Evolutionary conservation across 2,888 invertebrate species (phyloP), one percentile per base, ranked within the genome.

Genomic region (Epirrhoe alternata): DNA sequence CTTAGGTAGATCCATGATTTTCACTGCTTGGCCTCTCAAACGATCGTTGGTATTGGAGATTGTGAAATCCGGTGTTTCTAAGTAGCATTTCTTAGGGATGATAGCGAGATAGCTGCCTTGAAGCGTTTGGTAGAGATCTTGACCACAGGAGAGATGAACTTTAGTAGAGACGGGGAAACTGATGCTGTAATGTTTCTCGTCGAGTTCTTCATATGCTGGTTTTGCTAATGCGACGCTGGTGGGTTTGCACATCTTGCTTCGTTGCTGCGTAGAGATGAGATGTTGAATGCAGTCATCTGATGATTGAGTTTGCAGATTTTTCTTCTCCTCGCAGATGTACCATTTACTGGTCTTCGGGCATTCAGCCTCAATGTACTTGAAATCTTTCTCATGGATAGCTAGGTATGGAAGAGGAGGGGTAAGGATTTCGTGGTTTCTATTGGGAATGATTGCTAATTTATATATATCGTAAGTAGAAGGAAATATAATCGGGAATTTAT

Each of bases 141-240:
- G 51, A 24, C 12, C 33, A 24, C 56, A 62, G 6, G 7, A 1
- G 12, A 62, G 38, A 7, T 42, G 17, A 10, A 50, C 38, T 35
- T 62, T 55, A 10, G 55, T 62, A n/a, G 10, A 47, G 35, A 10
- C 10, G 42, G 3, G 62, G 55, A 14, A 55, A 47, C 38, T 10
- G 55, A 10, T 1, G 55, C n/a, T 35, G 42, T 62, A 62, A 50
- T 62, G 62, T n/a, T 49, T 50, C 31, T 56, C 55, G 14, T 56
- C 56, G 1, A 38, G 8, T 7, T 38, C 2, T 7, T 38, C 38
- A 5, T 6, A 6, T 7, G 38, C 38, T 7, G 4, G 5, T 12
- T 38, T 38, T 8, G 8, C 50, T 4, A 14, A 3, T 4, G 7
- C n/a, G 14, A 14, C 14, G 1, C 3, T 8, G 3, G 45, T 45